Base-by-base conservation (phyloP, 2,797 vertebrate species). In the Telmatherina bonti region DNA sequence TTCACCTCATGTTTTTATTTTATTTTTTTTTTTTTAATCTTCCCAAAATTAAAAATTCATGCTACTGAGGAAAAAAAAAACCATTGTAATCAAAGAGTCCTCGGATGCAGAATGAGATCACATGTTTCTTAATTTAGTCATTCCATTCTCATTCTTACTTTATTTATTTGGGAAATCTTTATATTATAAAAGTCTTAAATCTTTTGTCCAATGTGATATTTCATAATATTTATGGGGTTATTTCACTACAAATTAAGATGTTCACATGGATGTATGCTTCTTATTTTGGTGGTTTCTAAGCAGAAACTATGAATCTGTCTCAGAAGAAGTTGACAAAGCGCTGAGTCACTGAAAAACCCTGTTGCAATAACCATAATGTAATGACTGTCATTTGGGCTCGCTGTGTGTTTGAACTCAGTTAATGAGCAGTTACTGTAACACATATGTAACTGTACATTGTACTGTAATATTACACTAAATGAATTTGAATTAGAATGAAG, bases 381-480 rank as follows among this genome's bases (percentile, higher is more conserved):
- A 51, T 73, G 43, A 60, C 43, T 60, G 49, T 31, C 24, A 67
- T 64, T 51, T 67, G 51, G 41, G 36, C 11, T 12, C 31, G 27
- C 61, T 70, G 36, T 35, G 12, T 72, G 52, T 78, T 72, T 69
- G 56, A 45, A 51, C 20, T 41, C 22, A 16, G 29, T 53, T 20
- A 35, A 18, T 52, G 30, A 58, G 9, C 35, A 36, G 30, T 54
- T 61, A 18, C 41, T 53, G 8, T 13, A 47, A 16, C 36, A 36
- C 7, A 8, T 5, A 56, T 71, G 45, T 58, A 36, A 60, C 36
- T 15, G 57, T 16, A 13, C 18, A 26, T 30, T 22, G 10, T 26
- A 9, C 36, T 7, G 5, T 30, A 27, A 22, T 1, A 22, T n/a
- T n/a, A n/a, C n/a, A n/a, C n/a, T n/a, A 13, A 16, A 0, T 45